Base-by-base conservation (phyloP, 2,113 vertebrate species). In the Sturnus vulgaris region DNA sequence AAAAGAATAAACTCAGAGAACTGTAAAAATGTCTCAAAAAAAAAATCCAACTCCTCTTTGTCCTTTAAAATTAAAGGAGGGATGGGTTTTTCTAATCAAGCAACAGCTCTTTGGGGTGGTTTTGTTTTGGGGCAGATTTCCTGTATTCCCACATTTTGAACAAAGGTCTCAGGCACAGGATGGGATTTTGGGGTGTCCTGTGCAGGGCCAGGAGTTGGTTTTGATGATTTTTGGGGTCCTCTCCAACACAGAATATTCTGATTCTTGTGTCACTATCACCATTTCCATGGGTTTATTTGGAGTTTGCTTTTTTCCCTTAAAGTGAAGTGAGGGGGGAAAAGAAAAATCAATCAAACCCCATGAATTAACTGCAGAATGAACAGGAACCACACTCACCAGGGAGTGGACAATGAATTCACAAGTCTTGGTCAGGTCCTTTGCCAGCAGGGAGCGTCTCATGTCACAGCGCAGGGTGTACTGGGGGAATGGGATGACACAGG, bases 401-500 rank as follows among this genome's bases (percentile, higher is more conserved):
- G 98, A 98, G 95, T 99, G 99, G 5, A 99, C 97, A 84, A 99
- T 99, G 97, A 99, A 99, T 92, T 99, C 99, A 60, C 99, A 99
- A 70, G 97, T 99, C 98, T 99, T 99, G 59, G 97, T 99, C 82
- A 99, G 94, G 97, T 99, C 99, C 97, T 99, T 99, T 31, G 99
- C 99, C 97, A 99, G 80, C 93, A 99, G 98, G 15, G 99, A 98
- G 47, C 99, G 98, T 86, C 98, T 98, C 98, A 99, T 98, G 95
- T 99, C 99, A 96, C 99, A 99, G 88, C 99, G 98, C 24, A 99
- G 98, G 2, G 98, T 98, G 86, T 99, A 99, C 99, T 99, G 73
- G 14, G 24, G 24, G 82, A 52, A 63, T 3, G 27, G 25, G 83
- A 55, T 5, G 30, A 18, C 24, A 87, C 12, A 70, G 22, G 35